phyloP scores from a whole-genome alignment of 2,888 invertebrate species.

The Pyrrhia umbra region DNA sequence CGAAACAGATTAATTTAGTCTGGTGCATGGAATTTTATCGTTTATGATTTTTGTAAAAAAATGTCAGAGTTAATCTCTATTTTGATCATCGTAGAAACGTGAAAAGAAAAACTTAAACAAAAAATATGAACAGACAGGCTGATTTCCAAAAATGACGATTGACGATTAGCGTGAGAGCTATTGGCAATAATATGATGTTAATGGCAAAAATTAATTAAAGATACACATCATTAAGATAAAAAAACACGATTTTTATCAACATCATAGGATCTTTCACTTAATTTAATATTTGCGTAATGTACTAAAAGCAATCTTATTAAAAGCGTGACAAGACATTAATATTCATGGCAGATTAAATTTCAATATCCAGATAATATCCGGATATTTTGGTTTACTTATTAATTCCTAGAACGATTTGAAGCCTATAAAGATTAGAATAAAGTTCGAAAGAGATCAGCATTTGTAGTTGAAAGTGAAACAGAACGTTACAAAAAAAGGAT shows the following conservation, averaged over 20 bases:
- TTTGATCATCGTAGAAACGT: too few species aligned
- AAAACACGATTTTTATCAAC: background rate
- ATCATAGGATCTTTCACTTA: background rate
- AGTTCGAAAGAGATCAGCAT: background rate
- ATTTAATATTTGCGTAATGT: background rate
- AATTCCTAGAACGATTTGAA: background rate
- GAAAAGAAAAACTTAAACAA: too few species aligned
- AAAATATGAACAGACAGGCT: too few species aligned
- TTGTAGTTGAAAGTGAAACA: too few species aligned
- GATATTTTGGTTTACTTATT: background rate
- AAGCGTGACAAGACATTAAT: background rate
- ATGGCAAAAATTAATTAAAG: background rate
- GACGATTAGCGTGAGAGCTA: background rate
- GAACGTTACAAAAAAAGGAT: too few species aligned
- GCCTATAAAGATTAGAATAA: background rate
- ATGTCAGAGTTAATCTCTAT: background rate
- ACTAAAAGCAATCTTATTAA: background rate
- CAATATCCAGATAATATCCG: background rate
- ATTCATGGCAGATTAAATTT: background rate
- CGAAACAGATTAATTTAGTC: constrained; percentile 22
- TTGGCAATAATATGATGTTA: background rate
- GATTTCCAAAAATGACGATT: too few species aligned
- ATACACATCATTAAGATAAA: background rate
- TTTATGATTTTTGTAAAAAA: too few species aligned
- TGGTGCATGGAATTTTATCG: constrained; percentile 27